A percentile compares a stretch with the other conserved stretches of the same genome.
Conservation (phyloP, 2,113 vertebrate genomes). For the Ursus arctos region DNA sequence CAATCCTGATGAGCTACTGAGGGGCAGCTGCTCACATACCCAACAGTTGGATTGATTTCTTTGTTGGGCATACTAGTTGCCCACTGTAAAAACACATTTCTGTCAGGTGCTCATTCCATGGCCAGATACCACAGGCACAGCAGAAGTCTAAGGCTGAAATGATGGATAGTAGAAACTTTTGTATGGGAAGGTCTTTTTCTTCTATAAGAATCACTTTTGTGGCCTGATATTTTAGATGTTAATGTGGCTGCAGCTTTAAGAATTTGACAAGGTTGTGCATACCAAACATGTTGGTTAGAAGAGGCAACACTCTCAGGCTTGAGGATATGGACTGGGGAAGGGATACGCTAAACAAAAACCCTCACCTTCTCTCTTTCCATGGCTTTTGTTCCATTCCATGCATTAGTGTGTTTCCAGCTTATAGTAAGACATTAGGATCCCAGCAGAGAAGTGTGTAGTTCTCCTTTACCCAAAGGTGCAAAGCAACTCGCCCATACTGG, state of each 20-base stretch:
- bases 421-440: not conserved
- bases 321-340: not conserved
- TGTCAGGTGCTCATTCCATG: no score
- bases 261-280: not conserved
- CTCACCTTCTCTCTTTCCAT: not conserved
- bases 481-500: not conserved
- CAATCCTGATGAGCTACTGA: not conserved
- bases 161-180: no score
- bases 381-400: not conserved
- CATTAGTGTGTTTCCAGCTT: not conserved
- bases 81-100: no score
- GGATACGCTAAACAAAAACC: not conserved
- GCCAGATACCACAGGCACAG: no score
- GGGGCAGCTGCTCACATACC: not conserved
- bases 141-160: no score
- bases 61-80: no score
- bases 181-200: no score
- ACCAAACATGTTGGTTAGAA: not conserved
- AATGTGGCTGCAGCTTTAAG: not conserved
- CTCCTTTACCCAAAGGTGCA: not conserved
- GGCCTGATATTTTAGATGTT: not conserved
- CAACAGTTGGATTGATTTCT: not conserved
- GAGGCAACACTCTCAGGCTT: no score
- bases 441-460: not conserved
- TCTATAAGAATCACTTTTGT: not conserved